Conservation (phyloP, 2,797 vertebrate species). For the Catharus ustulatus region DNA sequence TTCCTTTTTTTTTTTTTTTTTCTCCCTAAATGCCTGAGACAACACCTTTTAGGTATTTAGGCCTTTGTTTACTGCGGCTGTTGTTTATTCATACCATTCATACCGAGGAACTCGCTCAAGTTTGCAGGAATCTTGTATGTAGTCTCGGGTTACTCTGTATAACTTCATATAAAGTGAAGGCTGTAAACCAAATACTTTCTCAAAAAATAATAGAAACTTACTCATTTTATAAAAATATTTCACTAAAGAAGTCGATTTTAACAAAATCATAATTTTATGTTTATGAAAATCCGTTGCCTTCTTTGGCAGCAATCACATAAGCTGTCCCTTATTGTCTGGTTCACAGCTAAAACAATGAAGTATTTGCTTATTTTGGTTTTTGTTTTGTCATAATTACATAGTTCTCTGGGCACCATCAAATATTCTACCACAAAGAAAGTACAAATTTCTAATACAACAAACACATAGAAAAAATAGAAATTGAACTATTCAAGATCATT, state of each 20-base stretch:
- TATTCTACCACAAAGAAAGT: background rate
- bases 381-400: background rate
- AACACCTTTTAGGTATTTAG: background rate
- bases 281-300: background rate
- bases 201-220: background rate
- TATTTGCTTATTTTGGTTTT: background rate
- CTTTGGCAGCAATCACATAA: accelerated
- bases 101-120: background rate
- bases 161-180: background rate
- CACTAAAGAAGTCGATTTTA: background rate
- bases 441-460: background rate
- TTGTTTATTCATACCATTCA: background rate
- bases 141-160: background rate
- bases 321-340: background rate
- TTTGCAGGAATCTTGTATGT: background rate
- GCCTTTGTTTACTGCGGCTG: background rate
- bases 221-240: accelerated
- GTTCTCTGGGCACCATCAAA: background rate
- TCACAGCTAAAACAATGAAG: background rate
- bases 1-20: background rate
- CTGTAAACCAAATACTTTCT: background rate
- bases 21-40: background rate
- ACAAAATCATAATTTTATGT: background rate
- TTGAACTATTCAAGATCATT: background rate
- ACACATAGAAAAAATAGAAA: background rate